These are phyloP conservation scores for Papilio demoleus DNA, from an alignment of 2,888 invertebrate genomes.

Conservation along the genomic window DNA sequence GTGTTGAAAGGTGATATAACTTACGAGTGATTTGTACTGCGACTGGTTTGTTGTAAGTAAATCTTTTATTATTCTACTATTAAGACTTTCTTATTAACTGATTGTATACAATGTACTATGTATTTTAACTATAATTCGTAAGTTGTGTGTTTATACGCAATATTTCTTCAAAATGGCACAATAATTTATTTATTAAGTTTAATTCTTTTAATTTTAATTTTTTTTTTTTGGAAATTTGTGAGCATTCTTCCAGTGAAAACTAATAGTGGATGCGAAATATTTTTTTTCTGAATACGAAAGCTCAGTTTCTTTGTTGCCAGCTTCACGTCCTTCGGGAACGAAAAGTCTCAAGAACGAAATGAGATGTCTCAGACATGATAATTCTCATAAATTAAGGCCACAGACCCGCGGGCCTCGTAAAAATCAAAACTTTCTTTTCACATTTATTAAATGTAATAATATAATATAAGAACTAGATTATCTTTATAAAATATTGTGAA, in stretches of 20 bases:
- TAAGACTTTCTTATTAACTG: slow-evolving; percentile 35
- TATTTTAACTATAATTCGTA: slow-evolving; percentile 24
- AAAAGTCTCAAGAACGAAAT: slow-evolving; percentile 23
- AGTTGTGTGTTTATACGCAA: slow-evolving; percentile 11
- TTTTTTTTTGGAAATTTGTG: too few relatives aligned
- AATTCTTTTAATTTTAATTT: too few relatives aligned
- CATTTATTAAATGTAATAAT: neutral
- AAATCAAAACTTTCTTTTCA: slow-evolving; percentile 15
- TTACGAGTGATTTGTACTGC: slow-evolving; percentile 48
- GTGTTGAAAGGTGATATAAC: slow-evolving; percentile 51
- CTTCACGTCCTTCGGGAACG: neutral
- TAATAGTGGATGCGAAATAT: neutral
- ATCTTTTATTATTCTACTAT: slow-evolving; percentile 41
- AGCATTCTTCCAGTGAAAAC: neutral
- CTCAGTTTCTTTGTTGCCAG: neutral
- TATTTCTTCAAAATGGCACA: slow-evolving; percentile 24
- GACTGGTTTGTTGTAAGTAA: slow-evolving; percentile 50
- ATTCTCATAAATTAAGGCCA: slow-evolving; percentile 15
- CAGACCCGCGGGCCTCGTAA: neutral
- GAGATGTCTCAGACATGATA: slow-evolving; percentile 21
- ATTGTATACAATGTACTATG: slow-evolving; percentile 27
- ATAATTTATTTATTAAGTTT: neutral
- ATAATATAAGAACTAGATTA: neutral
- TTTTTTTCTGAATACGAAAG: neutral
- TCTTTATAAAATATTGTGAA: neutral